A percentile compares a stretch with the other conserved stretches of the same genome.
Conservation (phyloP, 2,888 invertebrate species). For the Caenorhabditis imperialis region DNA sequence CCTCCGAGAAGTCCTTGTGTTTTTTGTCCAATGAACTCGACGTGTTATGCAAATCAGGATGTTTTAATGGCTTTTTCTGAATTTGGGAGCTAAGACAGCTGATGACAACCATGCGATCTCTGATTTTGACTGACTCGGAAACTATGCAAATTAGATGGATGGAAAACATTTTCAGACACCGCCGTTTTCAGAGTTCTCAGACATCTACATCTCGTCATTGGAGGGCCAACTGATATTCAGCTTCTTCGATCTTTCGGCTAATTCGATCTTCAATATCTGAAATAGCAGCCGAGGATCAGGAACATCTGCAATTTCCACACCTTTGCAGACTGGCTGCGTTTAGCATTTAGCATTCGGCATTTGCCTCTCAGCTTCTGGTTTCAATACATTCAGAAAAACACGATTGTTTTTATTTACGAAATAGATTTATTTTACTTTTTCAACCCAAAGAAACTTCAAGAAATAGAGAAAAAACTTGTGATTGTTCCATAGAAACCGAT, state of each 20-base stretch:
- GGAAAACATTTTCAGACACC: too few species aligned
- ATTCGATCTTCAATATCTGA: constrained; percentile 40
- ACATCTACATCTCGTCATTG: not conserved
- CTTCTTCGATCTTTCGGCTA: constrained; percentile 1
- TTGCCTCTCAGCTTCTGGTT: constrained; percentile 4
- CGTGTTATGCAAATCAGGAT: too few species aligned
- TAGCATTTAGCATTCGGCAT: constrained; percentile 7
- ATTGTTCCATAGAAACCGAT: constrained; percentile 26
- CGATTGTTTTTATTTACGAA: not conserved
- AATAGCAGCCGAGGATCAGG: constrained; percentile 36
- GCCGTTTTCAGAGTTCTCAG: not conserved
- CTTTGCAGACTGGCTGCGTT: too few species aligned
- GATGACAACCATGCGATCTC: constrained; percentile 5
- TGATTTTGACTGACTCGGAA: too few species aligned
- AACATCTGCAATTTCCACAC: constrained; percentile 39
- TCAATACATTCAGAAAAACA: constrained; percentile 13
- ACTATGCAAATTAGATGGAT: constrained; percentile 11
- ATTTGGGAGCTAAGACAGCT: not conserved
- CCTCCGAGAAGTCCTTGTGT: too few species aligned
- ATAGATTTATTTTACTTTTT: not conserved
- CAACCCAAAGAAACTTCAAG: constrained; percentile 13
- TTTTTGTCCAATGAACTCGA: too few species aligned
- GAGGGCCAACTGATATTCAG: constrained; percentile 8
- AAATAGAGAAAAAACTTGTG: not conserved
- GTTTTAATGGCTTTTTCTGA: constrained; percentile 5